phyloP scores from a whole-genome alignment of 2,113 vertebrate species.

The Nerophis lumbriciformis region DNA sequence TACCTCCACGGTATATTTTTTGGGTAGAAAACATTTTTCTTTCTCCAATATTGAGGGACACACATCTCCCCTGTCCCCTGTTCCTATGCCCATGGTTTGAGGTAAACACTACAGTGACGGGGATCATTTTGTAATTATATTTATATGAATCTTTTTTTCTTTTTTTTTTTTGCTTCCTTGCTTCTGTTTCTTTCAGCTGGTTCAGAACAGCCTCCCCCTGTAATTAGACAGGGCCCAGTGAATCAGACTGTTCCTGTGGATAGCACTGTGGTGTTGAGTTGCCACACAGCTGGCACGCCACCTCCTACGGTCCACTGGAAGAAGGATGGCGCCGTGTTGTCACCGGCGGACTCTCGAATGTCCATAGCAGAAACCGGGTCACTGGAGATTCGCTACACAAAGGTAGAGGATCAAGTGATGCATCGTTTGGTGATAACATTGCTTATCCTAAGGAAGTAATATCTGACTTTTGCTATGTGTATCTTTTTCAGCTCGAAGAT shows the following conservation, averaged over 20 bases:
- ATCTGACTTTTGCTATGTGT: constrained; percentile 22
- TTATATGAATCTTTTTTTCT: not conserved
- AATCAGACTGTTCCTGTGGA: constrained; percentile 91
- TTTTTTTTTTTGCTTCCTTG: not conserved
- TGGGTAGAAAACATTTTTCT: too few relatives aligned
- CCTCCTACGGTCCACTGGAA: constrained; percentile 84
- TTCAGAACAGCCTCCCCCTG: constrained; percentile 85
- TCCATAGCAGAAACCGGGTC: constrained; percentile 78
- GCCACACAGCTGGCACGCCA: constrained; percentile 77
- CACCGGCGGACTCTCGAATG: constrained; percentile 82
- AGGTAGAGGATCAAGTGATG: constrained; percentile 69
- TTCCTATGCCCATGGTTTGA: too few relatives aligned
- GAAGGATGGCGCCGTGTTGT: constrained; percentile 79
- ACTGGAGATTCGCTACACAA: constrained; percentile 84
- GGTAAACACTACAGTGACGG: too few relatives aligned
- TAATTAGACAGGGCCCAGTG: constrained; percentile 86
- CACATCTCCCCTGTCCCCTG: too few relatives aligned
- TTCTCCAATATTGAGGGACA: too few relatives aligned
- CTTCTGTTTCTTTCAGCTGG: constrained; percentile 67
- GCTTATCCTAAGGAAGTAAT: not conserved
- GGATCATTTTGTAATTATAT: too few relatives aligned
- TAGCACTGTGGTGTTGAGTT: constrained; percentile 79
- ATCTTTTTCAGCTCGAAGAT: constrained; percentile 80
- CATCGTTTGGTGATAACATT: not conserved
- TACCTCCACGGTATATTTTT: too few relatives aligned